A percentile compares a stretch with the other conserved stretches of the same genome.
Evolutionary conservation across 2,797 vertebrate species (phyloP).

Genomic region (Lepilemur ruficaudatus): DNA sequence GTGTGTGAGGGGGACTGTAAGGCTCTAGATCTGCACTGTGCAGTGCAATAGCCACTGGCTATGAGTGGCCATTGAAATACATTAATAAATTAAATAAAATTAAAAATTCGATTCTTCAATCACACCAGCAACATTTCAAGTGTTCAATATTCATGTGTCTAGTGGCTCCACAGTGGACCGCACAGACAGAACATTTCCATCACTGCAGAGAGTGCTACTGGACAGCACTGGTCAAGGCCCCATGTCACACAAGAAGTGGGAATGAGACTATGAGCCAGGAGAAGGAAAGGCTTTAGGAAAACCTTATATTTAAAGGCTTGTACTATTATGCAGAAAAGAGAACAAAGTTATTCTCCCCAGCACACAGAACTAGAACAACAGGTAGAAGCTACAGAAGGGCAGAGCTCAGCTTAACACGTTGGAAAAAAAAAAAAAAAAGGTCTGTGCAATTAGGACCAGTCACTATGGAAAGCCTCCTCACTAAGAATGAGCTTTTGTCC

Average conservation of each 20-base stretch:
- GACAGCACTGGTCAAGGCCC: background rate
- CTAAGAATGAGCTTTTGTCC: background rate
- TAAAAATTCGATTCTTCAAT: background rate
- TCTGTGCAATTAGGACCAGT: background rate
- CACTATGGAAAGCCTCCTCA: background rate
- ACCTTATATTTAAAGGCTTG: background rate
- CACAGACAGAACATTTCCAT: background rate
- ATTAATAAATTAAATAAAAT: background rate
- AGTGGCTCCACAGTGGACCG: too few relatives aligned
- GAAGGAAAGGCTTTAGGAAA: background rate
- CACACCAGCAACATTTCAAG: background rate
- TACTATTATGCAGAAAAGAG: background rate
- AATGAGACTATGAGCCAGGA: background rate
- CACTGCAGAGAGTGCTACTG: background rate
- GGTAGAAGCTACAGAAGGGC: background rate
- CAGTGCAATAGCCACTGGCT: background rate
- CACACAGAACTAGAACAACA: background rate
- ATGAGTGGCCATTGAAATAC: background rate
- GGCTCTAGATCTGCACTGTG: background rate
- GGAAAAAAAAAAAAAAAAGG: background rate
- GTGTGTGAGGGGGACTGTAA: background rate
- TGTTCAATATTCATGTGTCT: rapidly evolving
- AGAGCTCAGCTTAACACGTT: background rate
- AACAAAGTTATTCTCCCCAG: background rate
- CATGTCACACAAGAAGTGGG: rapidly evolving